Base-by-base conservation (phyloP, 2,113 vertebrate genomes). In the Lepus timidus region DNA sequence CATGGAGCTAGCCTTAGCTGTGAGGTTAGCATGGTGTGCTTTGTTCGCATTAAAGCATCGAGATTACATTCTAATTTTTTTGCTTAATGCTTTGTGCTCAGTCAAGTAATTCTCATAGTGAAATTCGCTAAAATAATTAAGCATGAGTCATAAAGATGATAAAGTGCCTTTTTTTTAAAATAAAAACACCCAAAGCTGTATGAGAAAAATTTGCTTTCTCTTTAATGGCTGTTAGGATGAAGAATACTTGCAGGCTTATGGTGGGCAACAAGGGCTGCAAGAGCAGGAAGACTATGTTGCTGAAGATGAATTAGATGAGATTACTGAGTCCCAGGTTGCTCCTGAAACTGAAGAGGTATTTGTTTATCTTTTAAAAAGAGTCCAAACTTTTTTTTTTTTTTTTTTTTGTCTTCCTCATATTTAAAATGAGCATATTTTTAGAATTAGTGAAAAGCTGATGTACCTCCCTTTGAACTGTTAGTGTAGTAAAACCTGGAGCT, bases 311-410 rank as follows among this genome's bases (percentile, higher is more conserved):
- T 97, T 98, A 88, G 98, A 98, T 83, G 98, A 98, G 78, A 96
- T 97, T 36, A 94, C 97, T 58, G 93, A 96, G 87, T 96, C 98
- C 36, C 98, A 98, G 95, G 79, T 97, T 91, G 97, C 97, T 90
- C 49, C 98, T 93, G 99, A 99, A 85, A 98, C 98, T 19, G 98
- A 99, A 93, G 99, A 99, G 99, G 99, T 99, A 98, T 68, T 95
- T 88, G 8, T 25, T 95, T 55, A 91, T 86, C 94, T 92, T 94
- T 88, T 83, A 81, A 68, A 85, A 86, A 97, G 95, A n/a, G 87
- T 84, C 81, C 94, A 96, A 73, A 86, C 83, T 82, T 61, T 92
- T 87, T 93, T 88, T 6, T 31, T 22, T 67, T 4, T 85, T 82
- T 71, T 82, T 71, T 85, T 25, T 0, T 25, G 55, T 58, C 55